Conservation (phyloP, 2,888 invertebrate species). For the Coelogynopora nodosa region DNA sequence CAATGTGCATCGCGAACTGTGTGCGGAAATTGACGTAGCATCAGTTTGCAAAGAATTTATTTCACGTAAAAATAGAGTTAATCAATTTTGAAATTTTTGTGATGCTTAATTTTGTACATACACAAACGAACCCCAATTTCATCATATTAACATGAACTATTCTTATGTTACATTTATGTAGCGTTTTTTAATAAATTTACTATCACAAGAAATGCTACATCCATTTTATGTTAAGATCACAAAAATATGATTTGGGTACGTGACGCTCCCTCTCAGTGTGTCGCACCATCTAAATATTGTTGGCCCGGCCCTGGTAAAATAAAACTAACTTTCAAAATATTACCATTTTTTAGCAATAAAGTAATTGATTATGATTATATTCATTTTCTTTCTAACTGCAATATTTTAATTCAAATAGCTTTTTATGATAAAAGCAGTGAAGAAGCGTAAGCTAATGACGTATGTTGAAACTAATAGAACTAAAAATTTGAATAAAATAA, state of each 20-base stretch:
- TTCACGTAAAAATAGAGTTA: conserved; percentile 4
- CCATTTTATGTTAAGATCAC: neutral
- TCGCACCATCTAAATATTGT: neutral
- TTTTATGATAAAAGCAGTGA: no score
- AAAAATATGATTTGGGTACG: neutral
- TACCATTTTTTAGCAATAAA: no score
- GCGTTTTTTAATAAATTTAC: neutral
- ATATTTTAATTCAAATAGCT: no score
- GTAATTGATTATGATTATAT: no score
- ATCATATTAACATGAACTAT: conserved; percentile 1
- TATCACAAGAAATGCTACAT: neutral
- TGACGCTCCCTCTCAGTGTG: neutral
- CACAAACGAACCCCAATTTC: conserved; percentile 23
- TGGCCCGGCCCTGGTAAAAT: neutral
- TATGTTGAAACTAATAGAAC: no score
- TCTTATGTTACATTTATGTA: neutral
- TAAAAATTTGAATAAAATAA: no score
- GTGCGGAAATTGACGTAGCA: conserved; percentile 14
- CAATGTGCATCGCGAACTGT: neutral
- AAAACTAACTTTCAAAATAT: no score
- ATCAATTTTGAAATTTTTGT: neutral
- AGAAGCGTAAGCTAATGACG: no score
- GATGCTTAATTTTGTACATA: conserved; percentile 24
- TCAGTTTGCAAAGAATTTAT: conserved; percentile 13
- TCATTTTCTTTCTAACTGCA: no score